Base-by-base conservation (phyloP, 1,140 invertebrate genomes). In the Nephila pilipes region DNA sequence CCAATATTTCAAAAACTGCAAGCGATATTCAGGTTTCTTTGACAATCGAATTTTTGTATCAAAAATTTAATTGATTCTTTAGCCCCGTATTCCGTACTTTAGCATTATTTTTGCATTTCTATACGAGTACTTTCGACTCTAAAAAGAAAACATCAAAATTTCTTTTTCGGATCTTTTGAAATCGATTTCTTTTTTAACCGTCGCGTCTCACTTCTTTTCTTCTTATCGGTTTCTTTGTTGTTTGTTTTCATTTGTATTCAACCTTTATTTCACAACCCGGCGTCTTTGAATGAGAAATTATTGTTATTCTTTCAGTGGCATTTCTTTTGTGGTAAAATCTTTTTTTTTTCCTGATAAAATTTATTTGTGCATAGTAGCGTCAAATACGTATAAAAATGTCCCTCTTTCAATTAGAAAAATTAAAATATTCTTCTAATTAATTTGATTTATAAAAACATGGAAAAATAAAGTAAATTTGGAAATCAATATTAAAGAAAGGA, bases 71-170 rank as follows among this genome's bases (percentile, higher is more conserved):
- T 46, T 46, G 46, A 46, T 46, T 46, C 46, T 46, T 2, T 6
- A 46, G 0, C 46, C 12, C 12, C 12, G 12, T 46, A 10, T 1
- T 46, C 12, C 46, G 8, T 4, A 46, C 46, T 10, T 10, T 46
- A 10, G 46, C 4, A 46, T 46, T 46, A 46, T 46, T 46, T 46
- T 46, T 46, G 46, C 12, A 46, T 10, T 46, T 10, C 2, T 46
- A 10, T 46, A n/a, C n/a, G n/a, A n/a, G n/a, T n/a, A 46, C 46
- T 46, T 46, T 46, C 3, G 6, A 46, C 0, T 69, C 65, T 32
- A 69, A 69, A 65, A n/a, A 69, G 25, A 16, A 69, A 69, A 25
- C 65, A 32, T 69, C 65, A 69, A 69, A n/a, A 69, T 69, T 69
- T 69, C 65, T 29, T 29, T 46, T 69, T 25, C 14, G 65, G 4